Conservation (phyloP, 2,113 vertebrate genomes). For the Pantherophis guttatus region DNA sequence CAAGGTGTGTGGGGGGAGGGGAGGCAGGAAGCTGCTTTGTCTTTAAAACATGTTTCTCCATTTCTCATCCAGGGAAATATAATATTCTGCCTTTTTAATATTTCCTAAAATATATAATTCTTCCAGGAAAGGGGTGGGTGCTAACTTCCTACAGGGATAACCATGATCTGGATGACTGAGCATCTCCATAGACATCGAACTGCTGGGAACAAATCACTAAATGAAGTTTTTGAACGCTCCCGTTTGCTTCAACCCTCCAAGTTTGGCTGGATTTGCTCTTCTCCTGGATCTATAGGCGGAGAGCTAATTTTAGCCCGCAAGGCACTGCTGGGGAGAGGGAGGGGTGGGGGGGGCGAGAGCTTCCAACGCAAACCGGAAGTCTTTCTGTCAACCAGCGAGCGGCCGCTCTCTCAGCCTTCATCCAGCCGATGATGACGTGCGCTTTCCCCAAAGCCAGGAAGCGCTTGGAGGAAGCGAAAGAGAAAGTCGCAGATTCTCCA, state of each 20-base stretch:
- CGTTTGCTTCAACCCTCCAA: background rate
- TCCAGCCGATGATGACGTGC: background rate
- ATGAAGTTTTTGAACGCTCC: background rate
- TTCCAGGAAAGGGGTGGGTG: no score
- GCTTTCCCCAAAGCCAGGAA: fast-evolving
- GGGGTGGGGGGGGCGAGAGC: no score
- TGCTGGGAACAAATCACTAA: background rate
- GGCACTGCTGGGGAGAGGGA: background rate
- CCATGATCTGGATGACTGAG: no score
- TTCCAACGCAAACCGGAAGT: background rate
- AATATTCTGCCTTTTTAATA: no score
- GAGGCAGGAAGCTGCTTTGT: no score
- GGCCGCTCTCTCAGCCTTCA: background rate
- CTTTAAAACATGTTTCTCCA: no score
- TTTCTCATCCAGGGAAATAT: no score
- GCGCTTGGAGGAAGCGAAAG: conserved; percentile 5
- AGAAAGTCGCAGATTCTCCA: background rate
- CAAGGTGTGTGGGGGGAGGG: no score
- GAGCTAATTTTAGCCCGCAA: background rate
- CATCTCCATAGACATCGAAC: no score
- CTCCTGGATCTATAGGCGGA: background rate
- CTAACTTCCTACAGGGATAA: no score
- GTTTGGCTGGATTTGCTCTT: background rate
- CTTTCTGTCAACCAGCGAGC: background rate
- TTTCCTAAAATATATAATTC: no score